Base-by-base conservation (phyloP, 2,888 invertebrate genomes). In the Asteroscopus sphinx region DNA sequence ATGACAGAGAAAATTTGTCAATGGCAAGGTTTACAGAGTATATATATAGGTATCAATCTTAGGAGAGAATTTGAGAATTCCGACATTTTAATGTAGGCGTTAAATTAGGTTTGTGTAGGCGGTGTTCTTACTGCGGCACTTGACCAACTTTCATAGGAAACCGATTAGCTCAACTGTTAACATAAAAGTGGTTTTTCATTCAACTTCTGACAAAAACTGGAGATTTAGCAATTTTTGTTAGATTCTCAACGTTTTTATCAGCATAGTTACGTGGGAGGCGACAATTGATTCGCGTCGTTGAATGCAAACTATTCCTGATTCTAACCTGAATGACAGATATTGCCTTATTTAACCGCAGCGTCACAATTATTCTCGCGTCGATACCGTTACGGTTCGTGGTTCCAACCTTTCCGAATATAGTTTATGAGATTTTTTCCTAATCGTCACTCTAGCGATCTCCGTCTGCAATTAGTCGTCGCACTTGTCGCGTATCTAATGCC, bases 401-500 rank as follows among this genome's bases (percentile, higher is more conserved):
- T 70, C 25, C 60, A 73, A 68, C 73, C 66, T 68, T 73, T 64
- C 58, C 47, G 48, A 73, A 69, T 68, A 74, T 68, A 46, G 64
- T 52, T 48, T 60, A 63, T 48, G 60, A 63, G 54, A 52, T 69
- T 62, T 73, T 71, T 76, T 76, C 65, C 66, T 66, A 68, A 83
- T 82, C 65, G 77, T 64, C 75, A 72, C 60, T 63, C 59, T 33
- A 37, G 37, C 40, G 58, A 54, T 66, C 52, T 52, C 49, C 26
- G 58, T 39, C 47, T 51, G 68, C 79, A 82, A 85, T 83, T 82
- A 83, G 72, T 67, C 46, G 70, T 48, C 67, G 75, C 73, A 83
- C 71, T 67, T 44, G 70, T 48, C 67, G 75, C 73, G 76, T 78
- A 81, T 78, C 78, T 84, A 81, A 81, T 81, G 65, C 69, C 58